Evolutionary conservation across 2,888 invertebrate species (phyloP).

Genomic region (Xanthorhoe designata): DNA sequence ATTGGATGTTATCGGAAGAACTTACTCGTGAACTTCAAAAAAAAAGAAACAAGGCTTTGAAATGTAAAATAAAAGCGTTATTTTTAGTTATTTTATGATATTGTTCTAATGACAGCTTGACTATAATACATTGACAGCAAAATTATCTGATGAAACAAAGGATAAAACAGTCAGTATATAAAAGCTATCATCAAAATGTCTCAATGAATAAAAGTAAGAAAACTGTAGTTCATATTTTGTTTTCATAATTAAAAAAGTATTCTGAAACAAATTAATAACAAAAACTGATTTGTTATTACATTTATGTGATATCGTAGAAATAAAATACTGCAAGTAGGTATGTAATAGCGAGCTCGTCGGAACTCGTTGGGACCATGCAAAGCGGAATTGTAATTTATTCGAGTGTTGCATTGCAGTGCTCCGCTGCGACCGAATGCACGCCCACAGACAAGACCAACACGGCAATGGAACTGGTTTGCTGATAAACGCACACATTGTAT

Average conservation of each 20-base stretch:
- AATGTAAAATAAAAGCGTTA: neutral
- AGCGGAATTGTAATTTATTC: slow-evolving; percentile 63
- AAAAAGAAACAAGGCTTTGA: neutral
- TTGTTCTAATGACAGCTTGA: too few relatives aligned
- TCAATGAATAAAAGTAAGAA: too few relatives aligned
- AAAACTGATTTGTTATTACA: neutral
- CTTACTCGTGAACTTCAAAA: neutral
- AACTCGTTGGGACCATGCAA: slow-evolving; percentile 31
- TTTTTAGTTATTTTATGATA: too few relatives aligned
- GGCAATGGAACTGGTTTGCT: slow-evolving; percentile 43
- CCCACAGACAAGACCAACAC: slow-evolving; percentile 52
- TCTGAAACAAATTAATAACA: neutral
- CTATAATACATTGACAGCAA: neutral
- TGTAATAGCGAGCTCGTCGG: slow-evolving; percentile 19
- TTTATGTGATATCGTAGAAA: neutral
- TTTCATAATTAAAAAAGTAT: neutral
- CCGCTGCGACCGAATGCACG: slow-evolving; percentile 60
- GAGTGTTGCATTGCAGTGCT: slow-evolving; percentile 66
- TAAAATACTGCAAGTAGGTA: slow-evolving; percentile 1
- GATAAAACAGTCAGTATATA: too few relatives aligned
- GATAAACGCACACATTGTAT: slow-evolving; percentile 35
- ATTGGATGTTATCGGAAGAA: neutral
- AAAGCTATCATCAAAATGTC: too few relatives aligned
- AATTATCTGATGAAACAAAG: neutral
- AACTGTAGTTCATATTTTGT: neutral